These are phyloP conservation scores for Phymorhynchus buccinoides DNA, from an alignment of 1,140 invertebrate genomes.

Conservation along the genomic window DNA sequence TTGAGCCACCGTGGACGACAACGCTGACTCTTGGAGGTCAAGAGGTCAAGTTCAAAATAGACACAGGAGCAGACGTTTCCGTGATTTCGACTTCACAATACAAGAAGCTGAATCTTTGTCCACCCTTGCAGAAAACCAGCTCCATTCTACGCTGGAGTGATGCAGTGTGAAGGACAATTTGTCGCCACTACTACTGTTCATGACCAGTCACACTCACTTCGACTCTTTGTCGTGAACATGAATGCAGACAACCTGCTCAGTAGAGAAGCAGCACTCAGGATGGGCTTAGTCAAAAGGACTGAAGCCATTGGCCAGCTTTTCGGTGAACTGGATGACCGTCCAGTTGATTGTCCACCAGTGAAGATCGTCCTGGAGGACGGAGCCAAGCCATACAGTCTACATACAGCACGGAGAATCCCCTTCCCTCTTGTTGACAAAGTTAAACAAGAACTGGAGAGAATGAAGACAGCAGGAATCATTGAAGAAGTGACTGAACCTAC, in stretches of 20 bases:
- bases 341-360: not conserved
- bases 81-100: conserved; percentile 6
- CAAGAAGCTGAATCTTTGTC: not conserved
- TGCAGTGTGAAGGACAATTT: not conserved
- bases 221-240: not conserved
- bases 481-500: conserved; percentile 7
- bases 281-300: not conserved
- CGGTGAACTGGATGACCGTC: no score
- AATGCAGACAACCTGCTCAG: conserved; percentile 20
- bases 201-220: not conserved
- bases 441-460: not conserved
- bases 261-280: not conserved
- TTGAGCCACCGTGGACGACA: not conserved
- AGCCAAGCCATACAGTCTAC: conserved; percentile 4
- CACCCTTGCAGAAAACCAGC: not conserved
- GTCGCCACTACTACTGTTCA: not conserved
- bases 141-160: not conserved
- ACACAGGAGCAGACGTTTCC: conserved; percentile 40
- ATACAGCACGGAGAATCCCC: not conserved
- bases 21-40: not conserved
- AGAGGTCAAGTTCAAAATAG: conserved; percentile 34
- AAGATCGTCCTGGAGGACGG: not conserved
- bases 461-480: conserved; percentile 27
- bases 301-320: not conserved
- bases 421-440: conserved; percentile 17